A percentile compares a stretch with the other conserved stretches of the same genome.
These are phyloP conservation scores for Strigops habroptila DNA, from an alignment of 2,113 vertebrate species.

Conservation along the genomic window DNA sequence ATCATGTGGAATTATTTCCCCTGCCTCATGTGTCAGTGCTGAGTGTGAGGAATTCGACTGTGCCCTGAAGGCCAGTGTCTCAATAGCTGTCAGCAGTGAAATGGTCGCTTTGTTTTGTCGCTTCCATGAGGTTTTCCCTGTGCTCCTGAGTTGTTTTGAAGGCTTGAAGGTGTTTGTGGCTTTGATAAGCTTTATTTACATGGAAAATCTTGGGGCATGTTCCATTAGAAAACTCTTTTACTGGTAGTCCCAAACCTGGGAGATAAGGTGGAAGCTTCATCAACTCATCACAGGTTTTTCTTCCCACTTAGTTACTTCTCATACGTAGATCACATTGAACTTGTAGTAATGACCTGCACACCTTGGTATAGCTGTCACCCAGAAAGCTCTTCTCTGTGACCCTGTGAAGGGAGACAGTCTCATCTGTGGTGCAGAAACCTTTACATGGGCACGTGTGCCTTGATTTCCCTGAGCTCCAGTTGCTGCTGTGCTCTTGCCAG, in stretches of 20 bases:
- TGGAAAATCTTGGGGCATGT: accelerated
- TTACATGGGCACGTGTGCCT: accelerated
- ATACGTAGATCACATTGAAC: accelerated
- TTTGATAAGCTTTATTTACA: background rate
- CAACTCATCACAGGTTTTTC: background rate
- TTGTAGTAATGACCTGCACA: accelerated
- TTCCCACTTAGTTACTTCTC: background rate
- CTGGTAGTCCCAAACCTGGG: accelerated
- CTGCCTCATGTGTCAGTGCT: background rate
- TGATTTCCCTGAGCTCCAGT: background rate
- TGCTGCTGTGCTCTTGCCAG: background rate
- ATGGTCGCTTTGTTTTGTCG: background rate
- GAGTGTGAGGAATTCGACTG: background rate
- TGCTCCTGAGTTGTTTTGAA: no score
- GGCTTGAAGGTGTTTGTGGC: background rate
- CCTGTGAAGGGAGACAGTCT: background rate
- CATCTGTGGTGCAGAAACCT: background rate
- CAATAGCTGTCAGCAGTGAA: background rate
- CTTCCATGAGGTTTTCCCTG: background rate
- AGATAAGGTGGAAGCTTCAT: background rate
- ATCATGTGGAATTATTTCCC: background rate
- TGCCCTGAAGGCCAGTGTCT: background rate
- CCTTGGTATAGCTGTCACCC: background rate
- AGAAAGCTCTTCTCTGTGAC: background rate
- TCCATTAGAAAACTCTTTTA: background rate